Conservation (phyloP, 2,113 vertebrate genomes). For the Bubo bubo region DNA sequence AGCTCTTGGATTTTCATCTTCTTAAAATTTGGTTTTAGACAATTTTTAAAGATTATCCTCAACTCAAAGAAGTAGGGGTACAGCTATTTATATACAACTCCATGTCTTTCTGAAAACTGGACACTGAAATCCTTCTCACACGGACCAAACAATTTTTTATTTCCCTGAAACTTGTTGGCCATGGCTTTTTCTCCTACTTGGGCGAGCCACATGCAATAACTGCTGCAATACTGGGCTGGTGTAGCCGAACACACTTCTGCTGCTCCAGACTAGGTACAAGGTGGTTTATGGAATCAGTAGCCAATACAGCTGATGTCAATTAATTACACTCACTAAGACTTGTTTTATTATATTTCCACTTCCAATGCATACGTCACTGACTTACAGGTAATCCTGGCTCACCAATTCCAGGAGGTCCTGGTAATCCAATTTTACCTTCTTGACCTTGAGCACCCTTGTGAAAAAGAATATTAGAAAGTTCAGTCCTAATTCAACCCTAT, state of each 20-base stretch:
- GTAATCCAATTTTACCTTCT: constrained; percentile 80
- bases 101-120: background rate
- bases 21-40: background rate
- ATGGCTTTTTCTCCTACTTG: background rate
- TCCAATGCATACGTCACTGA: background rate
- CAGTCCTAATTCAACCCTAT: background rate
- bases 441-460: constrained; percentile 84
- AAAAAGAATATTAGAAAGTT: background rate
- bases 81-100: background rate
- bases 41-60: background rate
- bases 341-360: background rate
- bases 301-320: background rate
- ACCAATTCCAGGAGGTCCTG: constrained; percentile 78
- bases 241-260: background rate
- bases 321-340: background rate
- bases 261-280: background rate
- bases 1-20: background rate
- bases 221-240: background rate
- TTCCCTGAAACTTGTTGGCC: background rate
- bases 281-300: background rate
- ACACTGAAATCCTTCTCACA: background rate
- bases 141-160: background rate
- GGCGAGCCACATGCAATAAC: background rate
- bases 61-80: background rate
- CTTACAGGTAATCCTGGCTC: constrained; percentile 85